These are phyloP conservation scores for Cataglyphis altisquamis DNA, from an alignment of 2,888 invertebrate species.

Conservation along the genomic window DNA sequence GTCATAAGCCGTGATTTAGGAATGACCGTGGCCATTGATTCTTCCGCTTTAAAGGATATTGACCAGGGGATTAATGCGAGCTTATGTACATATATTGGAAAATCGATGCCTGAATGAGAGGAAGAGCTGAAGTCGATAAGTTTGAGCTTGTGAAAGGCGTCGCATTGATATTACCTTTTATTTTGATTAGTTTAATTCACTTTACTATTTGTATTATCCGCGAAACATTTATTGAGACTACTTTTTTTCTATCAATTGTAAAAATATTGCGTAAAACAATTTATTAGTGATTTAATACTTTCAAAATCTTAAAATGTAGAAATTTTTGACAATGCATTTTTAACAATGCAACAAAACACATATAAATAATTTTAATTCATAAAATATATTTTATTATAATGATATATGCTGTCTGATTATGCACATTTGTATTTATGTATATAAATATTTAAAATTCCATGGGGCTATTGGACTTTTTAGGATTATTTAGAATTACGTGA, in stretches of 20 bases:
- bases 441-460: constrained; percentile 21
- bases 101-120: background rate
- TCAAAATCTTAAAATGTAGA: background rate
- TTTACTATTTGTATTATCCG: background rate
- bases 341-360: background rate
- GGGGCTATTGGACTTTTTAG: background rate
- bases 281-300: background rate
- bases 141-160: background rate
- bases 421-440: background rate
- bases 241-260: background rate
- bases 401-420: background rate
- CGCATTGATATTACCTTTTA: background rate
- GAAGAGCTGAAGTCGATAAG: background rate
- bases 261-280: background rate
- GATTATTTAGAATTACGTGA: background rate
- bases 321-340: background rate
- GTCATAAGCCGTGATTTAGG: constrained; percentile 84
- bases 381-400: background rate
- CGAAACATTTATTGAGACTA: background rate
- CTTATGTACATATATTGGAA: constrained; percentile 15
- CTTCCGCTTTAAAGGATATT: constrained; percentile 67
- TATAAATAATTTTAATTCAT: constrained; percentile 11
- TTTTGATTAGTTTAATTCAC: background rate
- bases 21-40: constrained; percentile 66
- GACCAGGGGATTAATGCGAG: constrained; percentile 40